These are phyloP conservation scores for Ctenopoma kingsleyae DNA, from an alignment of 2,797 vertebrate species.

Conservation along the genomic window DNA sequence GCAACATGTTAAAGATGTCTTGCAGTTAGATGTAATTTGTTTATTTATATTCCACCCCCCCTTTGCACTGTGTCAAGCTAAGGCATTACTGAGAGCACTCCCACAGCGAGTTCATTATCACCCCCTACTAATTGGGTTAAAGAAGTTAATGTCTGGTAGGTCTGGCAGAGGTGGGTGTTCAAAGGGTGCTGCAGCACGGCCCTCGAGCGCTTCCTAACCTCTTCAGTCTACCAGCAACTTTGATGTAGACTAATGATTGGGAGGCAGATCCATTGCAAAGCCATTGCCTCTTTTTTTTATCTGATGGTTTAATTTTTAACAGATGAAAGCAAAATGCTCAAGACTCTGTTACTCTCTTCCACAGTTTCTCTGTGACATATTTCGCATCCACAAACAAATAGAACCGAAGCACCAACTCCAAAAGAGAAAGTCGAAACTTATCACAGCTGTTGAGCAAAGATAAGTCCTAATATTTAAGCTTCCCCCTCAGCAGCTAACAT, in stretches of 20 bases:
- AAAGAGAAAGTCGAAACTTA: slow-evolving; percentile 74
- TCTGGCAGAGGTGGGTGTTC: slow-evolving; percentile 77
- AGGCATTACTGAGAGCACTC: slow-evolving; percentile 64
- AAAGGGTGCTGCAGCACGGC: slow-evolving; percentile 68
- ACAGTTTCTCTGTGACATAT: slow-evolving; percentile 49
- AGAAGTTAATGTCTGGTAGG: slow-evolving; percentile 74
- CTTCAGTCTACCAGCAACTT: slow-evolving; percentile 73
- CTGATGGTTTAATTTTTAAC: slow-evolving; percentile 65
- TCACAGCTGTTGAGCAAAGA: slow-evolving; percentile 80
- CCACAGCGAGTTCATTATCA: slow-evolving; percentile 77
- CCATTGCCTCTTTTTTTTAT: slow-evolving; percentile 52
- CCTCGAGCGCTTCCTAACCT: slow-evolving; percentile 76
- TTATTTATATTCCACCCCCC: slow-evolving; percentile 49
- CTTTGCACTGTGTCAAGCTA: slow-evolving; percentile 42
- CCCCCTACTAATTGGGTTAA: slow-evolving; percentile 81
- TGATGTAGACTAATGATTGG: slow-evolving; percentile 81
- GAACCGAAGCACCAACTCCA: slow-evolving; percentile 61
- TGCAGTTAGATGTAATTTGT: slow-evolving; percentile 64
- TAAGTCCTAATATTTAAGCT: slow-evolving; percentile 81
- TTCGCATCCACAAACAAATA: slow-evolving; percentile 66
- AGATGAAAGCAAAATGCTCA: slow-evolving; percentile 41
- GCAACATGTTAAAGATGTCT: slow-evolving; percentile 30
- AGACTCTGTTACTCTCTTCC: slow-evolving; percentile 22
- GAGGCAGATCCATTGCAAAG: slow-evolving; percentile 60
- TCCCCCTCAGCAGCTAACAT: slow-evolving; percentile 78